Percentiles rank a stretch among this genome's conserved stretches.
These are phyloP conservation scores for Temnopleurus reevesii DNA, from an alignment of 53 echinoderm and acorn worm species.

Conservation along the genomic window DNA sequence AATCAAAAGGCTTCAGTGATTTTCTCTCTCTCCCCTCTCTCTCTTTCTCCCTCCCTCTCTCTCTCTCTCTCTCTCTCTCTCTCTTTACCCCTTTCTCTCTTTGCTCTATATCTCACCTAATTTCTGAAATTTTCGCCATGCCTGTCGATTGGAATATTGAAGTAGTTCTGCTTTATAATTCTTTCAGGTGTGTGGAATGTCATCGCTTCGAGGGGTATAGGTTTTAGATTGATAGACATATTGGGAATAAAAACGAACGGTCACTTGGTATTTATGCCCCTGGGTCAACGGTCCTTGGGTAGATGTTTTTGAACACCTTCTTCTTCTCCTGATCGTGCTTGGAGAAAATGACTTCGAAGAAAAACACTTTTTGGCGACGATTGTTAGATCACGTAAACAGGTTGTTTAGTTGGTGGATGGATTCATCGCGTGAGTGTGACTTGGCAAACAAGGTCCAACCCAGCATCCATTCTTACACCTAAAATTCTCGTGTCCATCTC, in stretches of 20 bases:
- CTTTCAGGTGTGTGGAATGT: neutral
- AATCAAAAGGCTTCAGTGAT: neutral
- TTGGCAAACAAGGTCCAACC: neutral
- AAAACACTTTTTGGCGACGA: constrained; percentile 20
- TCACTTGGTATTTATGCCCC: neutral
- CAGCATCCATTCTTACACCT: neutral
- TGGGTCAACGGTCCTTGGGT: neutral
- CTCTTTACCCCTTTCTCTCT: neutral
- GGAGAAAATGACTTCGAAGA: neutral
- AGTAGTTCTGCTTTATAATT: neutral
- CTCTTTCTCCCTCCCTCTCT: constrained; percentile 14
- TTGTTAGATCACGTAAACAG: constrained; percentile 13
- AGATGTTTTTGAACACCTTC: neutral
- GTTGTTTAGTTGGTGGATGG: neutral
- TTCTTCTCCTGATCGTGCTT: constrained; percentile 1
- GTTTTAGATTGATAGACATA: constrained; percentile 10
- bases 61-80: neutral
- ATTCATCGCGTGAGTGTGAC: neutral
- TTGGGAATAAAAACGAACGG: neutral
- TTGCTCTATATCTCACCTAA: no score
- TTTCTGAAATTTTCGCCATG: neutral
- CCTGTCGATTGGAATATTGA: neutral
- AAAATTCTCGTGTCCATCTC: neutral
- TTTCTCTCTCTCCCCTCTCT: neutral
- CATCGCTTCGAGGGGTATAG: neutral